Evolutionary conservation across 2,113 vertebrate species (phyloP), one percentile per base, ranked within the genome.

Genomic region (Mobula birostris): DNA sequence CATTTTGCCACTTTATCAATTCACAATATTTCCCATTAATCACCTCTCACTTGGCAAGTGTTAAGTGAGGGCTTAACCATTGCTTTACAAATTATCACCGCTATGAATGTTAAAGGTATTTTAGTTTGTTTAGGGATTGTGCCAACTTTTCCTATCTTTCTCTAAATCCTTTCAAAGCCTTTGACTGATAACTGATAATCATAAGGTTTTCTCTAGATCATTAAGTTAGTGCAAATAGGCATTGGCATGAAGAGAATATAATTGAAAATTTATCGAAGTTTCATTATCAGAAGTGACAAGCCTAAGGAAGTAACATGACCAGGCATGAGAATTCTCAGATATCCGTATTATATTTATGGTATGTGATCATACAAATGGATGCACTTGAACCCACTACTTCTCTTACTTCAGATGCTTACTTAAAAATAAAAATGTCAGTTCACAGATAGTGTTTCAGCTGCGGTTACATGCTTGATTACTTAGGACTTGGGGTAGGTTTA

Each of bases 381-480:
- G 15, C 29, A 68, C 5, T 90, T 17, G 29, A 90, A 66, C 19
- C 29, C 63, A n/a, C 63, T 6, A 88, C 11, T 88, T 63, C 58
- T 88, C 61, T 87, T 87, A 27, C 58, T 66, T 88, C 56, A 32
- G n/a, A 90, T 68, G 61, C 27, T 66, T 90, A 19, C 32, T 90
- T 90, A 68, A 90, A 66, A 63, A 63, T 87, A 61, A 88, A 63
- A 88, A 66, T 87, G 56, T 66, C 27, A 14, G 63, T 90, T 90
- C 61, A 90, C 61, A 66, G 27, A 29, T 17, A 66, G 61, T 83
- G 17, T 90, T 90, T 90, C 85, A 90, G 61, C 63, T 32, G 29
- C 29, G 63, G 85, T 32, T 66, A 66, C 61, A 90, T 2, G 2
- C 12, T n/a, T 66, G 6, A 66, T 88, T 88, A n/a, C 58, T 66